These are phyloP conservation scores for Apogon hyalosoma DNA, from an alignment of 2,797 vertebrate species.

Conservation along the genomic window DNA sequence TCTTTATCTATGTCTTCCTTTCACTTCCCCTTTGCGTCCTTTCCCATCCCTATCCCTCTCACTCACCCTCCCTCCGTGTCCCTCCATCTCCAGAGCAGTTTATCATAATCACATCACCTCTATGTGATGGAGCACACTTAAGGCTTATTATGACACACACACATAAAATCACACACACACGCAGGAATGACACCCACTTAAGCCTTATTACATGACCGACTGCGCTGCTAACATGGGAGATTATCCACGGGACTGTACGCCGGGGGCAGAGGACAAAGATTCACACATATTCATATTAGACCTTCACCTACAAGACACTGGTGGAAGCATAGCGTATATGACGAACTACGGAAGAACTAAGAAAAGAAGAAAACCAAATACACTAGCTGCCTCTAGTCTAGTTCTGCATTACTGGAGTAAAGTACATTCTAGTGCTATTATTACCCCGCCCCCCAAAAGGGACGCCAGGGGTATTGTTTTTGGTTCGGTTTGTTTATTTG, in stretches of 20 bases:
- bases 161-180: conserved; percentile 23
- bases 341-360: no score
- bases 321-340: no score
- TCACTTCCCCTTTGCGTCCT: not conserved
- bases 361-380: no score
- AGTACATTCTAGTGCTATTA: no score
- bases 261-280: conserved; percentile 50
- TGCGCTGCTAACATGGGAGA: conserved; percentile 72
- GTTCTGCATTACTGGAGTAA: no score
- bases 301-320: not conserved
- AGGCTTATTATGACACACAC: conserved; percentile 66
- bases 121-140: conserved; percentile 77
- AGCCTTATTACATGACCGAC: conserved; percentile 77
- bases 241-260: conserved; percentile 66
- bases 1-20: not conserved
- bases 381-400: no score
- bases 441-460: no score
- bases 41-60: not conserved
- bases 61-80: conserved; percentile 37
- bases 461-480: no score
- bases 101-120: conserved; percentile 81
- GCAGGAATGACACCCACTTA: conserved; percentile 70
- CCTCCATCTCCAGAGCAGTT: conserved; percentile 65
- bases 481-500: no score
- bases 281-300: not conserved